phyloP scores from a whole-genome alignment of 2,888 invertebrate genomes.

The Adela reaumurella region DNA sequence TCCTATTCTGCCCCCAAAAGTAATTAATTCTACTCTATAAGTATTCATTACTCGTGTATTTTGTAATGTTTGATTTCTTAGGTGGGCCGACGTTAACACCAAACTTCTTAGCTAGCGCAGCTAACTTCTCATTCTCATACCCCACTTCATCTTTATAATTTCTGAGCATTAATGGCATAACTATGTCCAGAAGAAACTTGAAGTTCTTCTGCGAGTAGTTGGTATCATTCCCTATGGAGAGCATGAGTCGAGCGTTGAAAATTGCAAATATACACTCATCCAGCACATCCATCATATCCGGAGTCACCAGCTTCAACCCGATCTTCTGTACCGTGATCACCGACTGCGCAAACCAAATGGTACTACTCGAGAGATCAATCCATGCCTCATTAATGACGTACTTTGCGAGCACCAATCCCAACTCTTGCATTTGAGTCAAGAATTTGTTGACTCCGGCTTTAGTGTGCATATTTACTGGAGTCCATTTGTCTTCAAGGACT shows the following conservation, averaged over 20 bases:
- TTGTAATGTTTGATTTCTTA: slow-evolving; percentile 60
- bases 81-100: slow-evolving; percentile 49
- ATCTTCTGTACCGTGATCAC: slow-evolving; percentile 72
- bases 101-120: slow-evolving; percentile 51
- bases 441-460: slow-evolving; percentile 67
- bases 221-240: slow-evolving; percentile 37
- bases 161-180: slow-evolving; percentile 61
- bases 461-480: slow-evolving; percentile 74
- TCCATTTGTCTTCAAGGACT: slow-evolving; percentile 81
- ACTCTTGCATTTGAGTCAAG: slow-evolving; percentile 64
- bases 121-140: slow-evolving; percentile 54
- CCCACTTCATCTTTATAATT: slow-evolving; percentile 59
- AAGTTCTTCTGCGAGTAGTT: slow-evolving; percentile 61
- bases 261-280: slow-evolving; percentile 71
- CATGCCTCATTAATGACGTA: slow-evolving; percentile 63
- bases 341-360: slow-evolving; percentile 74
- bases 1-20: no score
- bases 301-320: slow-evolving; percentile 70
- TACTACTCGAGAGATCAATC: slow-evolving; percentile 76
- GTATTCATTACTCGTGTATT: slow-evolving; percentile 67
- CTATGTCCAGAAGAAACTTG: slow-evolving; percentile 65
- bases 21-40: slow-evolving; percentile 36
- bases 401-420: slow-evolving; percentile 65
- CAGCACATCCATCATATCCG: slow-evolving; percentile 69
- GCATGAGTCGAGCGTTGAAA: slow-evolving; percentile 69